Evolutionary conservation across 2,888 invertebrate species (phyloP), one percentile per base, ranked within the genome.

Genomic region (Metallyticus violacea): DNA sequence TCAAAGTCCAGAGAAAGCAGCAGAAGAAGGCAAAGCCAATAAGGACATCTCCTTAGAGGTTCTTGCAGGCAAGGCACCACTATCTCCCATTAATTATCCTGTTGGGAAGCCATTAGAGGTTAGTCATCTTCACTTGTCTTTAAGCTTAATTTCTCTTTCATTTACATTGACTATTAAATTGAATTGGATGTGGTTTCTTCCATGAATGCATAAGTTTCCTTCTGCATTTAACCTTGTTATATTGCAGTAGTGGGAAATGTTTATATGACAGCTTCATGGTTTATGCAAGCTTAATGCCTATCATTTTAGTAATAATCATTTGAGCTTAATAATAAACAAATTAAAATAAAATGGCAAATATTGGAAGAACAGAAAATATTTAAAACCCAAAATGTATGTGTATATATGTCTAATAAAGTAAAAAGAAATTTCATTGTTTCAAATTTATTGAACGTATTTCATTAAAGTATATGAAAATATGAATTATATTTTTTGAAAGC

Each of bases 71-170:
- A 85, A 79, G 62, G 22, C 79, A 15, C 78, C 90, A 9, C 90
- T 91, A 80, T 84, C 90, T 2, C 88, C 91, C 0, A 92, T 94
- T 5, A 95, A 96, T 91, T 96, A 95, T 91, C 96, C 96, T 0
- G 94, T 96, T 78, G 97, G 96, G 79, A 97, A 96, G 92, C 97
- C 97, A 0, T 92, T 97, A 79, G 97, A 97, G 94, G 97, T 97
- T 92, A 91, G 91, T n/a, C 22, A 79, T 5, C 79, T 79, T 28
- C 79, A 27, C 26, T 79, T 79, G 3, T 26, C 79, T 79, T 26
- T 27, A 26, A 79, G 26, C 26, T 28, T 79, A 27, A n/a, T 77
- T 77, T 77, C 27, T 79, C 27, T 79, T 26, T 79, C 15, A 79
- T 9, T 15, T 15, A 4, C 79, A 22, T 26, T 79, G 26, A 9